These are phyloP conservation scores for Eustalomyia histrio DNA, from an alignment of 2,888 invertebrate genomes.

Conservation along the genomic window DNA sequence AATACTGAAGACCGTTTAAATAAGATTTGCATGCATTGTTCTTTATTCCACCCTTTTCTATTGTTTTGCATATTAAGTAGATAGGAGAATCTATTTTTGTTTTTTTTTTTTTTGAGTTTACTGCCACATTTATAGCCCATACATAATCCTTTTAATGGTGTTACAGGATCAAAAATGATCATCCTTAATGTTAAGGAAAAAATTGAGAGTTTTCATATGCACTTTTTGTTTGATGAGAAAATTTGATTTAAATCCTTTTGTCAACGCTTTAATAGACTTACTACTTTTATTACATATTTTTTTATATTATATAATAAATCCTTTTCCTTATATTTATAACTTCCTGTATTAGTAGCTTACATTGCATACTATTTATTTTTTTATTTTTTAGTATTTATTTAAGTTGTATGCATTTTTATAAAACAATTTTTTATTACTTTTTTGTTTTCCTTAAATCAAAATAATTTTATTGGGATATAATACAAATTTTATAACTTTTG, in stretches of 20 bases:
- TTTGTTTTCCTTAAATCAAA: background rate
- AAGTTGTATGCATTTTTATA: constrained; percentile 6
- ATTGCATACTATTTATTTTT: background rate
- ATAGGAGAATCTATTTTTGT: background rate
- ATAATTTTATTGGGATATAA: background rate
- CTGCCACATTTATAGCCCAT: constrained; percentile 78
- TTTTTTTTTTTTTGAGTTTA: constrained; percentile 18
- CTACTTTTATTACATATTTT: constrained; percentile 66
- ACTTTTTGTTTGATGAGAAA: constrained; percentile 30
- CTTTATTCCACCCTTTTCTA: constrained; percentile 44
- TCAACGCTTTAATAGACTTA: constrained; percentile 79
- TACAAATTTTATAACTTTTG: background rate
- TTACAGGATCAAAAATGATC: constrained; percentile 65
- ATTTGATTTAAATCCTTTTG: constrained; percentile 73
- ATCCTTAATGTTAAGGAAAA: constrained; percentile 46
- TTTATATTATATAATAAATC: constrained; percentile 24
- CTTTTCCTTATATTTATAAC: constrained; percentile 18
- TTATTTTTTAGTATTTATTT: background rate
- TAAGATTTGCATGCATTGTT: constrained; percentile 69
- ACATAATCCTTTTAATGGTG: constrained; percentile 78
- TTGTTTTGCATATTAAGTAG: constrained; percentile 58
- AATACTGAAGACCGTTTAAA: constrained; percentile 62
- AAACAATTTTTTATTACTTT: constrained; percentile 26
- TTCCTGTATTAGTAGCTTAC: constrained; percentile 11
- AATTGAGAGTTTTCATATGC: background rate